These are phyloP conservation scores for Volucella inanis DNA, from an alignment of 2,888 invertebrate genomes.

Conservation along the genomic window DNA sequence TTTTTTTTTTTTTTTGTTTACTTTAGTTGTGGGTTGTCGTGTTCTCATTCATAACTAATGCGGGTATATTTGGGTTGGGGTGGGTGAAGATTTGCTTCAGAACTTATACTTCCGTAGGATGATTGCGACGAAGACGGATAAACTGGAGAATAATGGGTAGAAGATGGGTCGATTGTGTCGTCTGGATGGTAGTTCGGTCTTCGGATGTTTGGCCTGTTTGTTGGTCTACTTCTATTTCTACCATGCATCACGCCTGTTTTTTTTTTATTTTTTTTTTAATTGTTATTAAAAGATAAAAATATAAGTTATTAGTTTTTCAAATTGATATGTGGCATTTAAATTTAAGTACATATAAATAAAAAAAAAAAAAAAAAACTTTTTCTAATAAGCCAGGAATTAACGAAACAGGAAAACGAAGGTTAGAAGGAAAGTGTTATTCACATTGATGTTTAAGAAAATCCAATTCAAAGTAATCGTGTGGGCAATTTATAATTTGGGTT, in stretches of 20 bases:
- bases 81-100: slow-evolving; percentile 66
- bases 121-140: slow-evolving; percentile 77
- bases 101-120: slow-evolving; percentile 80
- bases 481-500: not conserved
- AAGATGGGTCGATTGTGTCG: slow-evolving; percentile 77
- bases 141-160: slow-evolving; percentile 78
- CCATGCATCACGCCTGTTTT: slow-evolving; percentile 85
- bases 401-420: slow-evolving; percentile 8
- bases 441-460: slow-evolving; percentile 9
- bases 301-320: slow-evolving; percentile 17
- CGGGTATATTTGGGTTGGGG: slow-evolving; percentile 58
- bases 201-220: slow-evolving; percentile 74
- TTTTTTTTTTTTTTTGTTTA: no score
- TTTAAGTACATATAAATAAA: slow-evolving; percentile 36
- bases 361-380: no score
- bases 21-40: not conserved
- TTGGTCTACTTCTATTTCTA: slow-evolving; percentile 78
- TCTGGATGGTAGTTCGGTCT: slow-evolving; percentile 76
- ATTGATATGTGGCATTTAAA: not conserved
- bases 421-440: slow-evolving; percentile 22
- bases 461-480: not conserved
- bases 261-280: slow-evolving; percentile 28
- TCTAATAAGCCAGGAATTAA: slow-evolving; percentile 46
- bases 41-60: slow-evolving; percentile 50
- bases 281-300: slow-evolving; percentile 10